Percentiles rank a stretch among this genome's conserved stretches.
Conservation (phyloP, 1,140 invertebrate genomes). For the Zophobas atratus region DNA sequence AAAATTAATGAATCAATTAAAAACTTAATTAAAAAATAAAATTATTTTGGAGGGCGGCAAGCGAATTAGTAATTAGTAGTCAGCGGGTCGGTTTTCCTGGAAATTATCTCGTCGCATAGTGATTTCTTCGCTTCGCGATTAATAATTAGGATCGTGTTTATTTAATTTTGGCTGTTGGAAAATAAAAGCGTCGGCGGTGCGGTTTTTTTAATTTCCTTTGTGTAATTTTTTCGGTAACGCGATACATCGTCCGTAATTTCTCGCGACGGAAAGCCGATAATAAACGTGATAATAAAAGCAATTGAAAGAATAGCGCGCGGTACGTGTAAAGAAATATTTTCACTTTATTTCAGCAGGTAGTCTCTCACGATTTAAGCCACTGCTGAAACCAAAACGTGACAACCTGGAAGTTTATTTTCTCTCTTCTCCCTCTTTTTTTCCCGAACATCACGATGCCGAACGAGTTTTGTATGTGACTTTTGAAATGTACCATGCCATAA, state of each 20-base stretch:
- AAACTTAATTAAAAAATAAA: constrained; percentile 13
- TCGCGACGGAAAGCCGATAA: background rate
- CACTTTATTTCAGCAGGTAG: constrained; percentile 24
- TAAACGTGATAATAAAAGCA: constrained; percentile 10
- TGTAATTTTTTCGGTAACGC: constrained; percentile 10
- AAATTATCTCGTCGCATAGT: background rate
- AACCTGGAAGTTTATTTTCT: constrained; percentile 38
- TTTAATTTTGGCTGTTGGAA: background rate
- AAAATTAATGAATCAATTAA: constrained; percentile 15
- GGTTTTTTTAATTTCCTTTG: background rate
- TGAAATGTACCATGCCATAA: constrained; percentile 21
- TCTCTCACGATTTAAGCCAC: constrained; percentile 38
- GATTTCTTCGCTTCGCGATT: background rate
- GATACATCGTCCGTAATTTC: constrained; percentile 12
- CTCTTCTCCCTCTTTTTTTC: constrained; percentile 13
- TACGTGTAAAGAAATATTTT: constrained; percentile 43
- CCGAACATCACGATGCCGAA: constrained; percentile 23
- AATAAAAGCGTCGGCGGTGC: background rate
- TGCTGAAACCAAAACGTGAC: constrained; percentile 41
- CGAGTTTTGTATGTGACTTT: constrained; percentile 42
- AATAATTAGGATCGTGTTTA: background rate
- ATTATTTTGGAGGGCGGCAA: background rate
- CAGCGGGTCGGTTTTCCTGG: background rate
- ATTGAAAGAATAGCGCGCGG: constrained; percentile 17
- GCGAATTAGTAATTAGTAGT: background rate